Evolutionary conservation across 1,140 invertebrate species (phyloP).

Genomic region (Adelges cooleyi): DNA sequence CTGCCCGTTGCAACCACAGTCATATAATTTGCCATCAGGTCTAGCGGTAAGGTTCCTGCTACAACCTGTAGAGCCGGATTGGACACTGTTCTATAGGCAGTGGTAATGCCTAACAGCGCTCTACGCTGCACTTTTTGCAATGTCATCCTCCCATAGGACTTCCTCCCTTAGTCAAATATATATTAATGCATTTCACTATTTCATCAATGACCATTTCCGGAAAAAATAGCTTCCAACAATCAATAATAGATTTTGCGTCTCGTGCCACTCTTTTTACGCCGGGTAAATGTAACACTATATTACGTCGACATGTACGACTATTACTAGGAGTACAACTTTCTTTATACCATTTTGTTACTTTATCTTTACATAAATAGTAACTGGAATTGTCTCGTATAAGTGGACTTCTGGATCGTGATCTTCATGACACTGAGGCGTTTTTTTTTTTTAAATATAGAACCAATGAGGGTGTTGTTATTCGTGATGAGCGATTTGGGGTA

Average conservation of each 20-base stretch:
- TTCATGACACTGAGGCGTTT: not conserved
- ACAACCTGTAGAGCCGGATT: too few relatives aligned
- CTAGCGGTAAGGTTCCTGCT: too few relatives aligned
- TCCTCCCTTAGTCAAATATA: constrained; percentile 28
- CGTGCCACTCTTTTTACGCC: constrained; percentile 32
- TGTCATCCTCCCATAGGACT: too few relatives aligned
- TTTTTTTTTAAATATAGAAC: too few relatives aligned
- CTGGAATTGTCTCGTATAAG: not conserved
- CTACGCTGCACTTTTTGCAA: too few relatives aligned
- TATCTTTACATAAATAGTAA: too few relatives aligned
- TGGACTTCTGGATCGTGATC: not conserved
- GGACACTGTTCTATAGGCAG: too few relatives aligned
- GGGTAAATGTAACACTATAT: constrained; percentile 31
- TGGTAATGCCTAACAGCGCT: too few relatives aligned
- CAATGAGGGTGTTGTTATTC: too few relatives aligned
- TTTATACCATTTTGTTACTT: constrained; percentile 4
- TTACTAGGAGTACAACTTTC: not conserved
- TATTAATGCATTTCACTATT: constrained; percentile 32
- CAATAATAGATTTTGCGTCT: constrained; percentile 31
- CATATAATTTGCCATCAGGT: too few relatives aligned
- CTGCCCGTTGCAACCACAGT: too few relatives aligned
- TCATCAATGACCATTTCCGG: constrained; percentile 32
- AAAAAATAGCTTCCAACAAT: constrained; percentile 35
- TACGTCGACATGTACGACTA: not conserved
- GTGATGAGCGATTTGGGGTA: too few relatives aligned